Evolutionary conservation across 2,888 invertebrate genomes (phyloP), one percentile per base, ranked within the genome.

Genomic region (Diabrotica balteata): DNA sequence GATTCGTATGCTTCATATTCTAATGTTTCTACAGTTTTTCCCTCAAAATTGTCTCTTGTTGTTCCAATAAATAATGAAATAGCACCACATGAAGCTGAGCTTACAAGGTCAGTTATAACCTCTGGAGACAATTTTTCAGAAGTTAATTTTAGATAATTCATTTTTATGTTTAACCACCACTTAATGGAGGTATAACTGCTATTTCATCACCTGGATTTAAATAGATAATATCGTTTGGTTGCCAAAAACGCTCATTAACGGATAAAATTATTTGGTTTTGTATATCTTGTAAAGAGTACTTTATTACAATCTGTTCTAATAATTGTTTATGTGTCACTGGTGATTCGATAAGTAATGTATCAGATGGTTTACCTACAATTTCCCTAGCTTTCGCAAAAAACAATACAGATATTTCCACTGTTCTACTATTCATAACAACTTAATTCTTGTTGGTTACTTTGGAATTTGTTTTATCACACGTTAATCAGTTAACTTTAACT

Each of bases 331-430:
- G 90, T 22, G 86, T 84, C 53, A 89, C 84, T 70, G 85, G 85
- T 8, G 83, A 79, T 7, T 88, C 86, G 7, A 92, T 77, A 17
- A 80, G 77, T 51, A 93, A 80, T 10, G 80, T 83, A 7, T 87
- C 85, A 79, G 90, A 88, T 57, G 85, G 85, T 49, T 86, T 85
- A 54, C 93, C 93, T 32, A 90, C 88, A 63, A 96, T 84, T 83
- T 97, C 97, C 80, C 93, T 91, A 50, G 96, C 91, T 86, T 92
- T 93, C 0, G 96, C 97, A 85, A 97, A 97, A 85, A 97, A 96
- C 77, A 96, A 84, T 67, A 97, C 79, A 82, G 89, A 91, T 55
- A 94, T 88, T 74, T 85, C 85, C 2, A 89, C 86, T 77, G 70
- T 84, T 86, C 85, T 82, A 57, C 62, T 57, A 17, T 22, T 57